Conservation (phyloP, 2,113 vertebrate genomes). For the Eupsittula cactorum region DNA sequence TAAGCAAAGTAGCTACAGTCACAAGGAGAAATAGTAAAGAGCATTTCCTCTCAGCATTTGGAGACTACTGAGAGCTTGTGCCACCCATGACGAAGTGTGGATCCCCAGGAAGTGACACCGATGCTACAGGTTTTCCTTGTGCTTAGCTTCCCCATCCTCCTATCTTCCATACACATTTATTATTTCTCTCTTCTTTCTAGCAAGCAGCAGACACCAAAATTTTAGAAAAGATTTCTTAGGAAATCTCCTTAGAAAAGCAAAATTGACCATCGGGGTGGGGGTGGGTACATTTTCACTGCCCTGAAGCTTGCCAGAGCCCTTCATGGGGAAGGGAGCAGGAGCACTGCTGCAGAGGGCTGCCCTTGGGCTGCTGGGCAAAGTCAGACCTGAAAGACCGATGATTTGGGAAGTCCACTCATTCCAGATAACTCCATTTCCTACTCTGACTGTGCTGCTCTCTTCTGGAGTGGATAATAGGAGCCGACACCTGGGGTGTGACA, state of each 20-base stretch:
- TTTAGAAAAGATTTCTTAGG: background rate
- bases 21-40: background rate
- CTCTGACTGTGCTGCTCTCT: background rate
- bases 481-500: background rate
- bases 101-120: background rate
- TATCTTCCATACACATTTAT: background rate
- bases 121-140: background rate
- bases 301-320: background rate
- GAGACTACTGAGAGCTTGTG: background rate
- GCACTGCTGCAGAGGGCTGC: background rate
- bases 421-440: background rate
- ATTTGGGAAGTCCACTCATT: background rate
- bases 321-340: background rate
- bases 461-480: background rate
- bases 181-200: background rate
- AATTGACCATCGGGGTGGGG: fast-evolving
- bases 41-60: background rate
- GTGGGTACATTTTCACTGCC: background rate
- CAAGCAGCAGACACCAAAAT: background rate
- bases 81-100: background rate
- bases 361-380: background rate
- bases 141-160: background rate
- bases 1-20: background rate
- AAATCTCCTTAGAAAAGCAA: background rate
- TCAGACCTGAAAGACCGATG: background rate